These are phyloP conservation scores for Microchrysa polita DNA, from an alignment of 2,888 invertebrate species.

Conservation along the genomic window DNA sequence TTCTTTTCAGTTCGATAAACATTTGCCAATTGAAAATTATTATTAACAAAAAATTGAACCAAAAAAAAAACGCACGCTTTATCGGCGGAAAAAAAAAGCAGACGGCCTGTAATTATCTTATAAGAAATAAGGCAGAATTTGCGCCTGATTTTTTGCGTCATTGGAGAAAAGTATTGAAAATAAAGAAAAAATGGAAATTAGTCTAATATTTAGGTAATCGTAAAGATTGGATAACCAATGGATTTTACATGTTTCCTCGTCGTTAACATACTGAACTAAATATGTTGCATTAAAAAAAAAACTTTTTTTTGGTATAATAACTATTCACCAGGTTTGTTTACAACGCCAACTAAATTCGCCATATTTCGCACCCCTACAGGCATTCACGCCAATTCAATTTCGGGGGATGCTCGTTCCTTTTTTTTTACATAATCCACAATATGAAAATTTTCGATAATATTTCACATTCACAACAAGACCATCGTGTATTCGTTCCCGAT, in stretches of 20 bases:
- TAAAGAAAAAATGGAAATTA: neutral
- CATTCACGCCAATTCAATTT: neutral
- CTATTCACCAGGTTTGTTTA: constrained; percentile 32
- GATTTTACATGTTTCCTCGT: no score
- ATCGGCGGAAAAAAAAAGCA: neutral
- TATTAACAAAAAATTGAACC: constrained; percentile 15
- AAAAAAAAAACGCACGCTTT: neutral
- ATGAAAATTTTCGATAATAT: neutral
- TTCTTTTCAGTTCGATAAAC: constrained; percentile 19
- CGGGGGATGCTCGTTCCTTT: neutral
- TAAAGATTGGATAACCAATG: no score
- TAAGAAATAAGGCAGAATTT: constrained; percentile 17
- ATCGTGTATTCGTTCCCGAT: neutral
- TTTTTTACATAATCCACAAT: no score
- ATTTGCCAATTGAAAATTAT: constrained; percentile 37
- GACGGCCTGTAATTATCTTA: neutral
- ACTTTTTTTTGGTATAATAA: neutral
- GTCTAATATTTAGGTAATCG: neutral
- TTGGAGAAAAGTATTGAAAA: constrained; percentile 8
- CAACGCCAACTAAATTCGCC: constrained; percentile 20
- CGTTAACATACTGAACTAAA: no score
- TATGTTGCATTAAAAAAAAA: no score
- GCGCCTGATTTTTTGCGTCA: constrained; percentile 20
- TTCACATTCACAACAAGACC: neutral
- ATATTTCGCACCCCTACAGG: neutral